Conservation (phyloP, 1,140 invertebrate genomes). For the Drosophila mayri region DNA sequence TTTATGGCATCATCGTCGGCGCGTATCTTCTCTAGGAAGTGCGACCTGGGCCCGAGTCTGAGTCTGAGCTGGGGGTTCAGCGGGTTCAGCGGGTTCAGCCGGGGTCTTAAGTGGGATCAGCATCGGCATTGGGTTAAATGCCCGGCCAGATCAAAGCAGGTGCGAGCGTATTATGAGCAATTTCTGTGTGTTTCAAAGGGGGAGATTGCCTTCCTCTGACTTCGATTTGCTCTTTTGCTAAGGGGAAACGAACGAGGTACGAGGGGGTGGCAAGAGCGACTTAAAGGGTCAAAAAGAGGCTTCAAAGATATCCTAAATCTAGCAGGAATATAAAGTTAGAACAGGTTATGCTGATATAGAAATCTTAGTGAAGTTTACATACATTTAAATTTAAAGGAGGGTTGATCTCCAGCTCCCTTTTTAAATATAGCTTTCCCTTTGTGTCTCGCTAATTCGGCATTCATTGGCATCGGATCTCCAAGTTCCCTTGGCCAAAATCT, state of each 20-base stretch:
- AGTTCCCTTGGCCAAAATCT: constrained; percentile 12
- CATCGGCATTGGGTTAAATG: constrained; percentile 49
- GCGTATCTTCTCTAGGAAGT: constrained; percentile 31
- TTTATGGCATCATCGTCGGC: constrained; percentile 77
- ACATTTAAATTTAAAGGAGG: not conserved
- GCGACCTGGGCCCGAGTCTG: constrained; percentile 1
- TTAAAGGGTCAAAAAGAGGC: constrained; percentile 8
- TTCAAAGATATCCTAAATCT: too few relatives aligned
- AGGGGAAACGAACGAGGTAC: not conserved
- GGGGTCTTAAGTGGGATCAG: constrained; percentile 67
- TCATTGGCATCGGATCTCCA: constrained; percentile 18
- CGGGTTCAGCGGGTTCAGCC: constrained; percentile 40
- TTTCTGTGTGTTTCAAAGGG: constrained; percentile 9
- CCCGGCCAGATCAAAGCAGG: constrained; percentile 59
- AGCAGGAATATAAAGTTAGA: not conserved
- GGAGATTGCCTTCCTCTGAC: not conserved
- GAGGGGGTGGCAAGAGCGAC: not conserved
- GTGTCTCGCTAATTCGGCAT: constrained; percentile 37
- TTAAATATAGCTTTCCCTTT: constrained; percentile 13
- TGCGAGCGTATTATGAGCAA: constrained; percentile 57
- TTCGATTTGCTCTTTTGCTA: not conserved
- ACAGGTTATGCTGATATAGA: not conserved
- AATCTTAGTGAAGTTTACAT: not conserved
- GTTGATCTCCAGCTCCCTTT: not conserved
- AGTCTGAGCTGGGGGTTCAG: constrained; percentile 34